Conservation (phyloP, 2,797 vertebrate species). For the Hapalemur alaotrensis region DNA sequence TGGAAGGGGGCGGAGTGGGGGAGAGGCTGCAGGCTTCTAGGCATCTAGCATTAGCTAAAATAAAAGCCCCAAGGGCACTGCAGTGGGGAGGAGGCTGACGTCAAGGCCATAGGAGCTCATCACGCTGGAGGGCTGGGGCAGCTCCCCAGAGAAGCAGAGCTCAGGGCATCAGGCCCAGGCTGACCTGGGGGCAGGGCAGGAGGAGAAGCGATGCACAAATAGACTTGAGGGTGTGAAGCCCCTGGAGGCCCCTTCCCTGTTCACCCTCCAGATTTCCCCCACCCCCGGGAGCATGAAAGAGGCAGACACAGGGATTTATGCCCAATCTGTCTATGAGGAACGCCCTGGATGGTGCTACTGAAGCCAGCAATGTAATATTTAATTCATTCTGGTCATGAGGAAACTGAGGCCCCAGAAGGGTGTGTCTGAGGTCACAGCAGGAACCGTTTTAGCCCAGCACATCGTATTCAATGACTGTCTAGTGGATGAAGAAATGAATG, state of each 20-base stretch:
- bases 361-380: not conserved
- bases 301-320: conserved; percentile 16
- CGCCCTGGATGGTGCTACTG: not conserved
- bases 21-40: not conserved
- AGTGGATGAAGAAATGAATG: not conserved
- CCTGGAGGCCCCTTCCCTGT: conserved; percentile 3
- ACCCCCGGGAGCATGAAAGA: not conserved
- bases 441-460: not conserved
- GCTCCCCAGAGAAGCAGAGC: conserved; percentile 5
- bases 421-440: not conserved
- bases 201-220: not conserved
- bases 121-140: not conserved
- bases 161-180: not conserved
- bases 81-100: not conserved
- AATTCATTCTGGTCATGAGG: not conserved
- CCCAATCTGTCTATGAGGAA: not conserved
- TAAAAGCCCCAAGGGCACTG: not conserved
- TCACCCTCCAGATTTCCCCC: conserved; percentile 28
- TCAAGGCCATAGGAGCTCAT: not conserved
- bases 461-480: not conserved
- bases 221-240: conserved; percentile 50
- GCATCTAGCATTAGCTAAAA: not conserved
- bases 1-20: not conserved
- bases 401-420: not conserved
- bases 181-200: not conserved